Conservation (phyloP, 2,113 vertebrate genomes). For the Origma solitaria region DNA sequence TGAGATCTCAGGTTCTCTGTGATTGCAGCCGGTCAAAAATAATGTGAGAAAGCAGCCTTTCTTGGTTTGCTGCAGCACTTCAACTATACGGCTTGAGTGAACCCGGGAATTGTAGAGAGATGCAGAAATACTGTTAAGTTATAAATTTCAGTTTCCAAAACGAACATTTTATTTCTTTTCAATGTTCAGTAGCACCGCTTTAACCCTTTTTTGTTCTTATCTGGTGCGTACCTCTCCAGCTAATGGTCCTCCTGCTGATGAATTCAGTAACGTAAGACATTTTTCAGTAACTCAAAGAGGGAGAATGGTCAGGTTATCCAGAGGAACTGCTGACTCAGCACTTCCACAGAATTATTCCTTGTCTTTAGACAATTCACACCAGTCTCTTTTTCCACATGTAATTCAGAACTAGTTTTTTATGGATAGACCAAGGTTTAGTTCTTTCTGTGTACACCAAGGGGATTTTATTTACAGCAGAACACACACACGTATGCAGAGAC, state of each 20-base stretch:
- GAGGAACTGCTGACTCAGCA: background rate
- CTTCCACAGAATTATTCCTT: background rate
- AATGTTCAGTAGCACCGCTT: background rate
- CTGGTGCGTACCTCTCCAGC: background rate
- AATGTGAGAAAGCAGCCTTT: background rate
- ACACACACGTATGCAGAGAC: background rate
- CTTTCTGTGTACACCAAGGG: background rate
- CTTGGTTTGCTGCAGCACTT: conserved; percentile 24
- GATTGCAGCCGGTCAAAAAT: conserved; percentile 10
- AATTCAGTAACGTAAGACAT: background rate
- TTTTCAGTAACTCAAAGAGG: background rate
- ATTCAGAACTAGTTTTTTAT: background rate
- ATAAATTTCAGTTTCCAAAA: background rate
- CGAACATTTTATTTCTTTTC: background rate
- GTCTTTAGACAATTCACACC: background rate
- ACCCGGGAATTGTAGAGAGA: background rate
- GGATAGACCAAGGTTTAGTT: background rate
- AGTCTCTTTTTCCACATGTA: background rate
- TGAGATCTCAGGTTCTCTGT: conserved; percentile 19
- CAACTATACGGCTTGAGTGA: background rate
- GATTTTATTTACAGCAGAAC: background rate
- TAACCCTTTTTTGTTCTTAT: background rate
- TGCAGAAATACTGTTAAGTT: background rate
- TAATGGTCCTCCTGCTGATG: background rate
- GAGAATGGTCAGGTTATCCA: background rate